Evolutionary conservation across 2,888 invertebrate species (phyloP).

Genomic region (Stictocephala bisonia): DNA sequence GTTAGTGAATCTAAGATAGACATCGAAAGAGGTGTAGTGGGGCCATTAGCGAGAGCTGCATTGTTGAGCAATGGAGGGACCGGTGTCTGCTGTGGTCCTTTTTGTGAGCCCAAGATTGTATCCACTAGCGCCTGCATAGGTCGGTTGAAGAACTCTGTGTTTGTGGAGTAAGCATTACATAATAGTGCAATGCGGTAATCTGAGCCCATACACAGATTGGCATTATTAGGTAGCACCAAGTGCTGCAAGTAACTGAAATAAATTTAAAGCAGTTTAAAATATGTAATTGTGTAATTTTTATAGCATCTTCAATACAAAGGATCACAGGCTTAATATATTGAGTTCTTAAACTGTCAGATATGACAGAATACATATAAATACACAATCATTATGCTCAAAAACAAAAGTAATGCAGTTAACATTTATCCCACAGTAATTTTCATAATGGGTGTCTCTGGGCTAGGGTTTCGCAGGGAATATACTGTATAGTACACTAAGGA

Average conservation of each 20-base stretch:
- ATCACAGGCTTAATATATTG: no score
- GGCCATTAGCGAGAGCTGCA: slow-evolving; percentile 67
- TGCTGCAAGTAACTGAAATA: slow-evolving; percentile 84
- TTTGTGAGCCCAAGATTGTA: slow-evolving; percentile 71
- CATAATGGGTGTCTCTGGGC: no score
- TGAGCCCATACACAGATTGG: slow-evolving; percentile 78
- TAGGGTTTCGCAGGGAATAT: no score
- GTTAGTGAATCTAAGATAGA: slow-evolving; percentile 93
- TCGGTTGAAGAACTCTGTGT: slow-evolving; percentile 89
- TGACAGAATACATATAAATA: no score
- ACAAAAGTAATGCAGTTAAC: no score
- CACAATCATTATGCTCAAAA: no score
- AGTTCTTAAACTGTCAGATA: no score
- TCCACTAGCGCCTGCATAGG: slow-evolving; percentile 95
- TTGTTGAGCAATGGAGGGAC: slow-evolving; percentile 66
- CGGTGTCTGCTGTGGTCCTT: slow-evolving; percentile 64
- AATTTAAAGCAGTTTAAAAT: slow-evolving; percentile 53
- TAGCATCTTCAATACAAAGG: no score
- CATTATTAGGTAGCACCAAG: slow-evolving; percentile 78
- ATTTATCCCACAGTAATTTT: no score
- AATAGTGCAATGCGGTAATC: slow-evolving; percentile 92
- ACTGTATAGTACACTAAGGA: no score
- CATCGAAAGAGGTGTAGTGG: slow-evolving; percentile 91
- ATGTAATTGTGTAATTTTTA: no score
- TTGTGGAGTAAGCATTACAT: slow-evolving; percentile 96